phyloP scores from a whole-genome alignment of 2,888 invertebrate genomes.

The Stratiomys singularior region DNA sequence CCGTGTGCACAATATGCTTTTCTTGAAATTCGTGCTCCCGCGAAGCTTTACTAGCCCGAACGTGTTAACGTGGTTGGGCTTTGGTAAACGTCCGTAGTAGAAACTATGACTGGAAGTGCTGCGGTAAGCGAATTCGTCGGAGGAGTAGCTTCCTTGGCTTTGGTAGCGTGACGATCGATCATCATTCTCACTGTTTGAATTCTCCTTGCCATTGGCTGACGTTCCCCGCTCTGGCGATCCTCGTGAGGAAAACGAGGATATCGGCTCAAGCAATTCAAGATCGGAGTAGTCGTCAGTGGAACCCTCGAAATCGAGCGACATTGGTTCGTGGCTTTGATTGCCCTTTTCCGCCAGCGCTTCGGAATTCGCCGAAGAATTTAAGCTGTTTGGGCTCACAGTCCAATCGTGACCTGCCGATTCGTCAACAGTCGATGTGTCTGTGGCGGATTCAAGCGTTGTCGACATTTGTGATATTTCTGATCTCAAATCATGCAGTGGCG shows the following conservation, averaged over 20 bases:
- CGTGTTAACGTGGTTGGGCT: slow-evolving; percentile 43
- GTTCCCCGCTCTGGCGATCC: neutral
- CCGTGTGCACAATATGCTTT: slow-evolving; percentile 40
- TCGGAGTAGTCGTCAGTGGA: neutral
- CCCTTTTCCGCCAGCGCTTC: neutral
- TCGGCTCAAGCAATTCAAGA: neutral
- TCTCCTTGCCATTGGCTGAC: slow-evolving; percentile 30
- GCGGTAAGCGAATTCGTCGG: neutral
- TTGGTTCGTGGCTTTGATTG: neutral
- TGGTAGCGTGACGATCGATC: neutral
- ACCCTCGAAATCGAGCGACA: slow-evolving; percentile 5
- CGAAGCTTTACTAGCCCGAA: slow-evolving; percentile 47
- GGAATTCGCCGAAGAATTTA: neutral
- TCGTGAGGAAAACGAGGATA: neutral
- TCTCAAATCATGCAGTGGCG: neutral
- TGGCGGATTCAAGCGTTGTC: neutral
- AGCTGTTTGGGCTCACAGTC: neutral
- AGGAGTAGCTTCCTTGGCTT: neutral
- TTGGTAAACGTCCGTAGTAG: slow-evolving; percentile 44
- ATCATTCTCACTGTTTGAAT: slow-evolving; percentile 4
- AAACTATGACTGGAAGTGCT: slow-evolving; percentile 10
- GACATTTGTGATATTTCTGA: neutral
- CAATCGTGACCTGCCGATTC: neutral
- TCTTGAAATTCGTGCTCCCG: slow-evolving; percentile 47
- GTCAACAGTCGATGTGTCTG: neutral